Conservation (phyloP, 2,113 vertebrate species). For the Pelmatolapia mariae region DNA sequence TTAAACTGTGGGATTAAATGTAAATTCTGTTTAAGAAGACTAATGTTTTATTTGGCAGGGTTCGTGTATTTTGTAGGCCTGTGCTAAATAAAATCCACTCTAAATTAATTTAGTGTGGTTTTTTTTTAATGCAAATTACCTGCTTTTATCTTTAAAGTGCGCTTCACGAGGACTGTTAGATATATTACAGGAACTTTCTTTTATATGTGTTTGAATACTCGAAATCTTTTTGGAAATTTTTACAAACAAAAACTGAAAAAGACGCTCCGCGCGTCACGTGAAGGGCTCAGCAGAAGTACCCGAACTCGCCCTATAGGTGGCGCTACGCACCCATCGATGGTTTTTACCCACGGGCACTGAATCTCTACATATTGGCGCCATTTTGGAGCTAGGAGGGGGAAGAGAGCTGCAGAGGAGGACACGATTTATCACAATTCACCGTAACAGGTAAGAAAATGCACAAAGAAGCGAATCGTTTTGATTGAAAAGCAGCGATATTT, state of each 20-base stretch:
- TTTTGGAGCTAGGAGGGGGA: conserved; percentile 92
- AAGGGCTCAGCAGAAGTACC: neutral
- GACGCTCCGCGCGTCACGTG: neutral
- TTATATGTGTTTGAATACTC: neutral
- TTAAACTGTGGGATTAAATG: neutral
- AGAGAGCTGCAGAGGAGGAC: conserved; percentile 79
- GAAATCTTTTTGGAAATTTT: neutral
- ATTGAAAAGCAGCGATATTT: neutral
- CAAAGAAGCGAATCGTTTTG: neutral
- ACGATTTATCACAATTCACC: conserved; percentile 73
- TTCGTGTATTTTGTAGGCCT: neutral
- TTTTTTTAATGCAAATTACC: neutral
- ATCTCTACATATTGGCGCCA: conserved; percentile 93
- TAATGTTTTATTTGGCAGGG: neutral
- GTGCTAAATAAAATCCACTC: neutral
- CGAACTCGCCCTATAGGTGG: conserved; percentile 62
- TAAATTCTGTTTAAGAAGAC: neutral
- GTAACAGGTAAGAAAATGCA: conserved; percentile 63
- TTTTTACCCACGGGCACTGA: conserved; percentile 56
- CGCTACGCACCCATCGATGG: conserved; percentile 60
- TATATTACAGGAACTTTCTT: neutral
- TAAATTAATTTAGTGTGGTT: neutral
- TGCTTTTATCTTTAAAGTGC: neutral
- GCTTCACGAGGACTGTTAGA: neutral
- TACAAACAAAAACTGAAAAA: neutral